Conservation (phyloP, 2,888 invertebrate genomes). For the Dasysyrphus tricinctus region DNA sequence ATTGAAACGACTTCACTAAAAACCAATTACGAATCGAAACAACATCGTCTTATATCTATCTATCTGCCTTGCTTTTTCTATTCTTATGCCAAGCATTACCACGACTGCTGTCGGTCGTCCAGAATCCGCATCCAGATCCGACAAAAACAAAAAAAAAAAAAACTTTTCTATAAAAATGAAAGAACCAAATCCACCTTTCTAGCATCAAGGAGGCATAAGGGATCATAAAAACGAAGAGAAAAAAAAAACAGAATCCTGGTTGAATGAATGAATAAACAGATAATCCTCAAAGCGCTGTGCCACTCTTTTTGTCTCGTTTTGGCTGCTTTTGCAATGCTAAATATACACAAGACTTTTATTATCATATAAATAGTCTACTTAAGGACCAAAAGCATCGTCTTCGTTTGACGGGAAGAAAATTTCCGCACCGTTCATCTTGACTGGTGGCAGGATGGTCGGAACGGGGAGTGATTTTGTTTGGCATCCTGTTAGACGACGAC, state of each 20-base stretch:
- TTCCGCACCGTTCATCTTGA: constrained; percentile 50
- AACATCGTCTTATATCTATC: constrained; percentile 63
- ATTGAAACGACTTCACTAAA: constrained; percentile 74
- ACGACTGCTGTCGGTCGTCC: constrained; percentile 34
- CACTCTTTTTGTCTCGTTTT: constrained; percentile 18
- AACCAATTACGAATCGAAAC: constrained; percentile 75
- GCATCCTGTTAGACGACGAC: not conserved
- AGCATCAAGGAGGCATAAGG: constrained; percentile 21
- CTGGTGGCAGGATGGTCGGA: constrained; percentile 5
- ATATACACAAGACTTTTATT: constrained; percentile 74
- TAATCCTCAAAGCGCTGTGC: constrained; percentile 70
- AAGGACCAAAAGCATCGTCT: constrained; percentile 66
- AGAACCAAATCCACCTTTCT: constrained; percentile 34
- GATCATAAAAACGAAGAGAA: constrained; percentile 34
- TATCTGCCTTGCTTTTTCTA: constrained; percentile 11
- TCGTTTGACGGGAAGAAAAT: constrained; percentile 60
- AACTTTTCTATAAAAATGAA: not conserved
- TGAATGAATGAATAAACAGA: constrained; percentile 62
- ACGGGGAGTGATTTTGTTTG: constrained; percentile 4
- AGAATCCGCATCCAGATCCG: constrained; percentile 1
- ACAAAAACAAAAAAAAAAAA: constrained; percentile 1
- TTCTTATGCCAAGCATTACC: constrained; percentile 10
- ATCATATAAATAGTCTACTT: constrained; percentile 76
- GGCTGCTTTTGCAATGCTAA: constrained; percentile 52
- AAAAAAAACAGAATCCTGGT: constrained; percentile 36